These are phyloP conservation scores for Piaya cayana DNA, from an alignment of 2,113 vertebrate species.

Conservation along the genomic window DNA sequence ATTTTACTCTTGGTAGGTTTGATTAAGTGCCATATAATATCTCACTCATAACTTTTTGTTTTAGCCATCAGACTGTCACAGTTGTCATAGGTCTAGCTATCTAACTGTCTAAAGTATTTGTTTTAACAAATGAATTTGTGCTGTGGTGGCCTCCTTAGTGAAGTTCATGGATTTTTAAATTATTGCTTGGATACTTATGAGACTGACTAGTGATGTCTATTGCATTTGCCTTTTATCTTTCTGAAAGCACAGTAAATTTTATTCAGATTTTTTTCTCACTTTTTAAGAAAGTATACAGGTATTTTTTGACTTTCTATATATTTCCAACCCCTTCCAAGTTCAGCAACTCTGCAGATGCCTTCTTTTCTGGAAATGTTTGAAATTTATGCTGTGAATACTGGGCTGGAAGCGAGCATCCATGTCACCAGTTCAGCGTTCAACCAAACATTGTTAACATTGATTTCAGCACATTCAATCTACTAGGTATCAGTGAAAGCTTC, in stretches of 20 bases:
- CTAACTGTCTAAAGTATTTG: not conserved
- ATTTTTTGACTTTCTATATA: not conserved
- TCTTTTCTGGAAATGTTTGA: not conserved
- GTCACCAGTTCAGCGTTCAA: not conserved
- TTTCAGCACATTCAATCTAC: not conserved
- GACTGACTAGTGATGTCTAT: not conserved
- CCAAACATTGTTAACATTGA: not conserved
- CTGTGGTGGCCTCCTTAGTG: not conserved
- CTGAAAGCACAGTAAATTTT: not conserved
- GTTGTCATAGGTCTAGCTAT: not conserved
- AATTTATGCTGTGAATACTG: not conserved
- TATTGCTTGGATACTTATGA: not conserved
- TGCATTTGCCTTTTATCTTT: not conserved
- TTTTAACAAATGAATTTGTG: slow-evolving; percentile 9
- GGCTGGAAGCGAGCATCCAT: not conserved
- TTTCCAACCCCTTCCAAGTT: not conserved
- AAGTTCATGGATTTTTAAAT: not conserved
- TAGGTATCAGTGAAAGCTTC: not conserved
- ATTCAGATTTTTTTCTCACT: not conserved
- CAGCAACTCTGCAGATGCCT: not conserved
- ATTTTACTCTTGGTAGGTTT: not conserved
- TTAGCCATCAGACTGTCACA: not conserved
- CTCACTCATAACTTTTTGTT: not conserved
- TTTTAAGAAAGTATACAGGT: not conserved
- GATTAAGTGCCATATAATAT: not conserved